Conservation (phyloP, 2,888 invertebrate species). For the Hermaeophaga mercurialis region DNA sequence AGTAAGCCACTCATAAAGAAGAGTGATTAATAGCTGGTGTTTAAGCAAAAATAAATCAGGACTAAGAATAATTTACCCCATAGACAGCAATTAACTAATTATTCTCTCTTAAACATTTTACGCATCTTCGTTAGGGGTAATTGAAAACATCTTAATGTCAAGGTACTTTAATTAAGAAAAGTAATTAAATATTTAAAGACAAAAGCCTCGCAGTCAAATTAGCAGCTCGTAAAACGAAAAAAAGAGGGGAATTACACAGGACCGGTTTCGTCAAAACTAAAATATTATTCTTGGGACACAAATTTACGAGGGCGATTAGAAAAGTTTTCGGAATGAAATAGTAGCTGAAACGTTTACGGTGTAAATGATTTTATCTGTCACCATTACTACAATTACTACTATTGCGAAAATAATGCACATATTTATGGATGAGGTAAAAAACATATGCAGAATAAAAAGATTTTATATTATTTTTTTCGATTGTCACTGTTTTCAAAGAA, state of each 20-base stretch:
- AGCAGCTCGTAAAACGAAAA: slow-evolving; percentile 12
- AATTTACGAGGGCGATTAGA: too few relatives aligned
- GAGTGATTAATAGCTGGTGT: slow-evolving; percentile 21
- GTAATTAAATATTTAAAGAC: slow-evolving; percentile 47
- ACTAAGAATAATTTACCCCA: slow-evolving; percentile 35
- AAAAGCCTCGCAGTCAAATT: slow-evolving; percentile 21
- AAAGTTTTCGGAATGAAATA: too few relatives aligned
- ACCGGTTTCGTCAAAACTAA: too few relatives aligned
- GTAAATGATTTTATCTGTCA: too few relatives aligned
- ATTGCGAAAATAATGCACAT: too few relatives aligned
- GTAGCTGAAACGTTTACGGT: too few relatives aligned
- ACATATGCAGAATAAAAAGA: too few relatives aligned
- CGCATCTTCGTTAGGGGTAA: slow-evolving; percentile 42
- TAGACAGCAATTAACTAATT: slow-evolving; percentile 49
- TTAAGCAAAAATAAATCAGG: slow-evolving; percentile 25
- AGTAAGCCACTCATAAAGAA: slow-evolving; percentile 17
- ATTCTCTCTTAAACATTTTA: slow-evolving; percentile 51
- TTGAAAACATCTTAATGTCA: slow-evolving; percentile 44
- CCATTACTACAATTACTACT: too few relatives aligned
- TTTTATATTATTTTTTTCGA: too few relatives aligned
- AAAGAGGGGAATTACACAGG: slow-evolving; percentile 6
- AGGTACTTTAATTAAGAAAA: slow-evolving; percentile 49
- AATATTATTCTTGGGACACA: too few relatives aligned
- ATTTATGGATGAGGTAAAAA: too few relatives aligned
- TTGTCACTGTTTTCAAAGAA: too few relatives aligned